These are phyloP conservation scores for Pluvianellus socialis DNA, from an alignment of 2,113 vertebrate species.

Conservation along the genomic window DNA sequence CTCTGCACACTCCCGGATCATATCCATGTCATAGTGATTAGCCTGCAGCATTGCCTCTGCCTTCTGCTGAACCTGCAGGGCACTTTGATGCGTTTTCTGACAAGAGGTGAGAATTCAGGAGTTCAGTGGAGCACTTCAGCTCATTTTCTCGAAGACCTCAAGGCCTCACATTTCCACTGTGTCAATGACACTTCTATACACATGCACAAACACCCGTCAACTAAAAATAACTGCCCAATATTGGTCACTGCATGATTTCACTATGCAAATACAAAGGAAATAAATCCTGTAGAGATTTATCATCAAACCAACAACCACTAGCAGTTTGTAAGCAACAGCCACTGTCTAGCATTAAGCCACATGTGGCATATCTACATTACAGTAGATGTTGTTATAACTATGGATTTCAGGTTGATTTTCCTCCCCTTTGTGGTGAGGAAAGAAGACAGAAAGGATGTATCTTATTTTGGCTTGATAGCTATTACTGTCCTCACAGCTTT, in stretches of 20 bases:
- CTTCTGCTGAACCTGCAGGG: slow-evolving; percentile 99
- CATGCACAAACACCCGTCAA: background rate
- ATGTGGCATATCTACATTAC: background rate
- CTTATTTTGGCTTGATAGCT: background rate
- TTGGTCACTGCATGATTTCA: background rate
- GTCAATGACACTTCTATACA: background rate
- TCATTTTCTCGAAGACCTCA: background rate
- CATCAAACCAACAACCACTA: background rate
- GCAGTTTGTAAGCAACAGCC: background rate
- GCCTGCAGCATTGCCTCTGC: slow-evolving; percentile 95
- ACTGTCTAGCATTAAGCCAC: background rate
- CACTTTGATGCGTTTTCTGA: slow-evolving; percentile 98
- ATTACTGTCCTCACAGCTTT: background rate
- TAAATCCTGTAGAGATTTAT: background rate
- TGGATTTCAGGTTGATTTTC: background rate
- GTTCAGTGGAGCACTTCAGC: background rate
- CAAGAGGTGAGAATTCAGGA: background rate
- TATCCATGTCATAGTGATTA: slow-evolving; percentile 97
- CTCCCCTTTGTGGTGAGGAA: background rate
- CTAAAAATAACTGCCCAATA: background rate
- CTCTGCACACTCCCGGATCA: slow-evolving; percentile 97
- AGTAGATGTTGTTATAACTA: background rate
- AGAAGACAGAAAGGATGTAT: background rate
- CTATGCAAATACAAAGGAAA: background rate
- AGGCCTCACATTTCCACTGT: background rate